Percentiles rank a stretch among this genome's conserved stretches.
Conservation (phyloP, 2,797 vertebrate species). For the Anas bernieri region DNA sequence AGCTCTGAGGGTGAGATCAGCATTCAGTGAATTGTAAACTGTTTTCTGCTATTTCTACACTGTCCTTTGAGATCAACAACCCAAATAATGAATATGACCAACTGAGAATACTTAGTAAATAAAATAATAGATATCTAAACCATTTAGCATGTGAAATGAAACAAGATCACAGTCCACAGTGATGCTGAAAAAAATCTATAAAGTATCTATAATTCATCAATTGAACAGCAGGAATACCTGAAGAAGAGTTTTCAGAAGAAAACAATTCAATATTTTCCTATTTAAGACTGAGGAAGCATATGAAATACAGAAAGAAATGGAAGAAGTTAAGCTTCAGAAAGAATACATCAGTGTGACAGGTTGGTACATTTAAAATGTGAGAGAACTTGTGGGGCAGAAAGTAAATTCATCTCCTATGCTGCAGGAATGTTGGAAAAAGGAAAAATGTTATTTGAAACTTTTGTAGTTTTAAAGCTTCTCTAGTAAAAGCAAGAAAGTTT, state of each 20-base stretch:
- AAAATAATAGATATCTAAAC: constrained; percentile 1
- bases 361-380: constrained; percentile 35
- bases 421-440: not conserved
- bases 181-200: constrained; percentile 22
- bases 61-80: not conserved
- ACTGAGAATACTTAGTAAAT: not conserved
- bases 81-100: not conserved
- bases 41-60: not conserved
- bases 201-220: constrained; percentile 57
- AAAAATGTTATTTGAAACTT: not conserved
- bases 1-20: not conserved
- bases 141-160: constrained; percentile 33
- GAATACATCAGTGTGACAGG: constrained; percentile 30
- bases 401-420: constrained; percentile 7
- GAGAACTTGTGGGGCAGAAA: constrained; percentile 33
- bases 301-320: constrained; percentile 12
- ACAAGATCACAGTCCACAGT: not conserved
- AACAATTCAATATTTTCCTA: constrained; percentile 40
- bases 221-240: constrained; percentile 25
- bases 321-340: constrained; percentile 31
- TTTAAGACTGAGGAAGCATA: constrained; percentile 11
- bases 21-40: not conserved
- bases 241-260: constrained; percentile 37
- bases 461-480: not conserved
- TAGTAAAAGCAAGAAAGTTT: constrained; percentile 9